phyloP scores from a whole-genome alignment of 2,888 invertebrate genomes.

The Tipula vernalis region DNA sequence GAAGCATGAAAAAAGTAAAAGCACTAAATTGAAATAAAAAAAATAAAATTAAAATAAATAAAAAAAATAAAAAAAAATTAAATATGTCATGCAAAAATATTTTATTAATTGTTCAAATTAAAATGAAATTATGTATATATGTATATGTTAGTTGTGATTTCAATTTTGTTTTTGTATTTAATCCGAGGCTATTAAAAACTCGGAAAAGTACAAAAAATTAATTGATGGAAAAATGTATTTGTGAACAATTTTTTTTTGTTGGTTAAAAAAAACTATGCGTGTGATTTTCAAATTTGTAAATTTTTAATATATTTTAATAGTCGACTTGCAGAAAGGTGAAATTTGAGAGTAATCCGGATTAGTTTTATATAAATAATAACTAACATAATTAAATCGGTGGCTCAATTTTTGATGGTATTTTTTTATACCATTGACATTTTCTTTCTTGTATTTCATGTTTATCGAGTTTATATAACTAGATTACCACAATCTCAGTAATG shows the following conservation, averaged over 20 bases:
- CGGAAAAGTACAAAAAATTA: not conserved
- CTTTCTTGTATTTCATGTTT: too few species aligned
- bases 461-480: too few species aligned
- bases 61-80: not conserved
- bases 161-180: not conserved
- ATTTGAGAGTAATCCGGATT: not conserved
- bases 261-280: not conserved
- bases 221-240: not conserved
- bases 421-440: too few species aligned
- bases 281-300: not conserved
- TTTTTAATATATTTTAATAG: not conserved
- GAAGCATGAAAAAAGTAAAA: constrained; percentile 10
- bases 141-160: not conserved
- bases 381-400: not conserved
- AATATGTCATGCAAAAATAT: not conserved
- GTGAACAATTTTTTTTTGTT: not conserved
- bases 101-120: not conserved
- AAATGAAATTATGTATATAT: not conserved
- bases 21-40: constrained; percentile 9
- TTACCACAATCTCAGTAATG: too few species aligned
- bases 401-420: not conserved
- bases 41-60: not conserved
- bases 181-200: not conserved
- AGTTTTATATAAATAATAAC: not conserved
- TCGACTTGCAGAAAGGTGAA: not conserved